Conservation (phyloP, 2,888 invertebrate genomes). For the Drosophila nr. fundita region DNA sequence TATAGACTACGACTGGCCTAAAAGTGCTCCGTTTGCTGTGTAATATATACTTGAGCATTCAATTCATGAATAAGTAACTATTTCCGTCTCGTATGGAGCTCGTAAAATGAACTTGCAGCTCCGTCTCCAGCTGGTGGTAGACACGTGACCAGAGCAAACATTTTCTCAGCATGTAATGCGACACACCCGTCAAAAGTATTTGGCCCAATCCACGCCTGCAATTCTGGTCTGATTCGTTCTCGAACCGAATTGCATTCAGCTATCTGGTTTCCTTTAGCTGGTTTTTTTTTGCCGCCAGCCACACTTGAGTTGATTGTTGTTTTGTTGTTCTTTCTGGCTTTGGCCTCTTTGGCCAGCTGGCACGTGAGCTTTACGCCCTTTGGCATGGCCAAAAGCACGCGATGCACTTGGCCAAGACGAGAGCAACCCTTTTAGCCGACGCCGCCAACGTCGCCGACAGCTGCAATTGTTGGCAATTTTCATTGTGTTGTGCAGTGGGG, state of each 20-base stretch:
- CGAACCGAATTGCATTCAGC: conserved; percentile 27
- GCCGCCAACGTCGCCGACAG: conserved; percentile 30
- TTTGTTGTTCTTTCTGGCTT: conserved; percentile 53
- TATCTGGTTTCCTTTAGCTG: conserved; percentile 19
- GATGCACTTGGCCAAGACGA: conserved; percentile 77
- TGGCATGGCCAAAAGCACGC: conserved; percentile 64
- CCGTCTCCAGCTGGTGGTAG: conserved; percentile 9
- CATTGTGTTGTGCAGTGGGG: conserved; percentile 20
- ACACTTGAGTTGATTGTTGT: conserved; percentile 38
- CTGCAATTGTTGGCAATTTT: conserved; percentile 74
- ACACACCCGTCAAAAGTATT: conserved; percentile 34
- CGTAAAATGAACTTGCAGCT: conserved; percentile 12
- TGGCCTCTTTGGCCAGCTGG: conserved; percentile 51
- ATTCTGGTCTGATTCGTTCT: conserved; percentile 38
- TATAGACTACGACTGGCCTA: not conserved
- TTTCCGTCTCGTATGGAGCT: conserved; percentile 30
- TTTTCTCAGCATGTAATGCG: conserved; percentile 52
- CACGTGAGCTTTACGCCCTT: conserved; percentile 56
- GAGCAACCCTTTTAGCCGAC: conserved; percentile 22
- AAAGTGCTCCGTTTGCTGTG: not conserved
- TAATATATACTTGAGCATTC: conserved; percentile 13
- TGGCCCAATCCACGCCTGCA: conserved; percentile 40
- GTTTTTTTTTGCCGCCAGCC: conserved; percentile 5
- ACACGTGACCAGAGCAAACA: conserved; percentile 61
- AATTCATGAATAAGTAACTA: conserved; percentile 47